Percentiles rank a stretch among this genome's conserved stretches.
These are phyloP conservation scores for Tholera decimalis DNA, from an alignment of 2,888 invertebrate species.

Conservation along the genomic window DNA sequence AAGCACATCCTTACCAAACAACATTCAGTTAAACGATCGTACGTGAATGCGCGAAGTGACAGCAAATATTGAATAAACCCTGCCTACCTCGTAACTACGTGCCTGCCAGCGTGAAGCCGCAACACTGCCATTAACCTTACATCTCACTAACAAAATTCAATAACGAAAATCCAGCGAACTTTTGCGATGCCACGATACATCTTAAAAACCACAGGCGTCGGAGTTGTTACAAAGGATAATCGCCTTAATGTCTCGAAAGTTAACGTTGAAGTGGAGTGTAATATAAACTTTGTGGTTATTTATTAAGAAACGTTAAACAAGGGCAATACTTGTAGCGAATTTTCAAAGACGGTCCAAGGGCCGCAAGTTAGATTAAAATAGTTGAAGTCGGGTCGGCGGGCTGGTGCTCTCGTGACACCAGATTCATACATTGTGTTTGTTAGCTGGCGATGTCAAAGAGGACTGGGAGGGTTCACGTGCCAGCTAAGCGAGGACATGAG, in stretches of 20 bases:
- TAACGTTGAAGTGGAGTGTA: constrained; percentile 49
- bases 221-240: constrained; percentile 40
- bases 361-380: constrained; percentile 86
- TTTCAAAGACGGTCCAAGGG: constrained; percentile 77
- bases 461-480: constrained; percentile 36
- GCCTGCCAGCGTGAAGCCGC: constrained; percentile 47
- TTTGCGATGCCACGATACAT: constrained; percentile 64
- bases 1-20: constrained; percentile 22
- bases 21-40: constrained; percentile 26
- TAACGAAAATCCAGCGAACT: constrained; percentile 76
- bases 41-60: constrained; percentile 41
- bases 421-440: constrained; percentile 60
- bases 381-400: constrained; percentile 73
- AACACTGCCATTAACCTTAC: constrained; percentile 69
- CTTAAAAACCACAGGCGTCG: constrained; percentile 52
- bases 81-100: constrained; percentile 42
- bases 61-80: constrained; percentile 46
- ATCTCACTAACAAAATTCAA: constrained; percentile 78
- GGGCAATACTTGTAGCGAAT: constrained; percentile 73
- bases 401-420: constrained; percentile 72
- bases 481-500: not conserved
- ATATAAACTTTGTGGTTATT: constrained; percentile 70
- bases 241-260: constrained; percentile 19
- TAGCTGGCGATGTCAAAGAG: constrained; percentile 56
- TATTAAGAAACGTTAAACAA: constrained; percentile 83